phyloP scores from a whole-genome alignment of 2,888 invertebrate genomes.

The Cantharis nigra region DNA sequence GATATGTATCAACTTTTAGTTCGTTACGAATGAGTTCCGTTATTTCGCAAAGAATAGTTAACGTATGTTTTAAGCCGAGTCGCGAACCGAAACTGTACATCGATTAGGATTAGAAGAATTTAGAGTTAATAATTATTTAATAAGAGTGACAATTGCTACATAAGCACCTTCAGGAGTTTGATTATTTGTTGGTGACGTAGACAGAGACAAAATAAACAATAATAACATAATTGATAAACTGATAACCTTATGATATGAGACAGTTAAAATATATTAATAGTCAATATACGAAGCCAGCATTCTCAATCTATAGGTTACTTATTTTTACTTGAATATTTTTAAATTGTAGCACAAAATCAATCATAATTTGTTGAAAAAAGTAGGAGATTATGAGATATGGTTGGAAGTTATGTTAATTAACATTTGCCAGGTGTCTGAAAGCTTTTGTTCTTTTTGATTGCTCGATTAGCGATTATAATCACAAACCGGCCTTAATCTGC shows the following conservation, averaged over 20 bases:
- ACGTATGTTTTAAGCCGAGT: not conserved
- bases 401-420: not conserved
- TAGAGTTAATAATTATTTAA: not conserved
- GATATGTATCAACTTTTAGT: not conserved
- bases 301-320: not conserved
- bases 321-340: not conserved
- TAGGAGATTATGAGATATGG: not conserved
- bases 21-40: not conserved
- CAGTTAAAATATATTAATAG: constrained; percentile 4
- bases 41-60: not conserved
- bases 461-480: not conserved
- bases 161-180: not conserved
- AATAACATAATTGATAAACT: constrained; percentile 5
- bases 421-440: constrained; percentile 1
- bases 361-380: not conserved
- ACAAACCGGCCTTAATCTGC: constrained; percentile 1
- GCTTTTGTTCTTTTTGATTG: constrained; percentile 1
- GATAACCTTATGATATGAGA: constrained; percentile 3
- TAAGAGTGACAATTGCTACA: not conserved
- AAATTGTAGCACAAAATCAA: not conserved
- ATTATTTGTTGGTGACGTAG: not conserved
- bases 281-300: not conserved
- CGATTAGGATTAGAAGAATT: not conserved
- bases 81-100: not conserved
- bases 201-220: constrained; percentile 3